A percentile compares a stretch with the other conserved stretches of the same genome.
Evolutionary conservation across 2,888 invertebrate genomes (phyloP).

Genomic region (Cosmia pyralina): DNA sequence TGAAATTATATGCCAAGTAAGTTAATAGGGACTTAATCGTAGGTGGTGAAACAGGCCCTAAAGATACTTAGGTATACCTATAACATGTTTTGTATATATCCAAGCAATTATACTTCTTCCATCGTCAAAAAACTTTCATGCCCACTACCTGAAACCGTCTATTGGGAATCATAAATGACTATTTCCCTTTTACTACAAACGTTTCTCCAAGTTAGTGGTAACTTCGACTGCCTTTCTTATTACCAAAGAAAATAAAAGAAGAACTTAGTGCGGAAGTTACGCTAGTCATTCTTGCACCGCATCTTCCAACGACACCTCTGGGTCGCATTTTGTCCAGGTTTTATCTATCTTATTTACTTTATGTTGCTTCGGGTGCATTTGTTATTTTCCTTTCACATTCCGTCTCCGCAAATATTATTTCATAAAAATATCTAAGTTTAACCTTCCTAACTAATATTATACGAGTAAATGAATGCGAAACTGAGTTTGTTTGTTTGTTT

Average conservation of each 20-base stretch:
- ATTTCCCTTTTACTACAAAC: slow-evolving; percentile 58
- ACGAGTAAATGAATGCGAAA: too few relatives aligned
- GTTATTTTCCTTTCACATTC: slow-evolving; percentile 37
- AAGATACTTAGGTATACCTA: too few relatives aligned
- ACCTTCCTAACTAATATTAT: too few relatives aligned
- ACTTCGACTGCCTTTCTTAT: slow-evolving; percentile 63
- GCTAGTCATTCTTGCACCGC: slow-evolving; percentile 71
- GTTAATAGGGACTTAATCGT: too few relatives aligned
- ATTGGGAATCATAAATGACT: slow-evolving; percentile 50
- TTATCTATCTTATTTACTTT: slow-evolving; percentile 74
- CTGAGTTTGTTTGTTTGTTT: too few relatives aligned
- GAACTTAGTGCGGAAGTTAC: slow-evolving; percentile 67
- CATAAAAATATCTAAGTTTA: not conserved
- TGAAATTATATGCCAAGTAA: too few relatives aligned
- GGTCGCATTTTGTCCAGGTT: slow-evolving; percentile 76
- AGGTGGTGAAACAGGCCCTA: too few relatives aligned
- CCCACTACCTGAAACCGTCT: slow-evolving; percentile 11
- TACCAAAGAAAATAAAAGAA: slow-evolving; percentile 66
- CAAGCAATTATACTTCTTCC: not conserved
- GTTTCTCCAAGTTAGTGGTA: slow-evolving; percentile 50
- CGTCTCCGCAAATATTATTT: slow-evolving; percentile 43
- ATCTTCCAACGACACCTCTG: slow-evolving; percentile 76
- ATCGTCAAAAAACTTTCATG: slow-evolving; percentile 14
- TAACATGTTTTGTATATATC: not conserved
- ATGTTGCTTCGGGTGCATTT: slow-evolving; percentile 60